Evolutionary conservation across 2,888 invertebrate species (phyloP), one percentile per base, ranked within the genome.

Genomic region (Chrysina gloriosa): DNA sequence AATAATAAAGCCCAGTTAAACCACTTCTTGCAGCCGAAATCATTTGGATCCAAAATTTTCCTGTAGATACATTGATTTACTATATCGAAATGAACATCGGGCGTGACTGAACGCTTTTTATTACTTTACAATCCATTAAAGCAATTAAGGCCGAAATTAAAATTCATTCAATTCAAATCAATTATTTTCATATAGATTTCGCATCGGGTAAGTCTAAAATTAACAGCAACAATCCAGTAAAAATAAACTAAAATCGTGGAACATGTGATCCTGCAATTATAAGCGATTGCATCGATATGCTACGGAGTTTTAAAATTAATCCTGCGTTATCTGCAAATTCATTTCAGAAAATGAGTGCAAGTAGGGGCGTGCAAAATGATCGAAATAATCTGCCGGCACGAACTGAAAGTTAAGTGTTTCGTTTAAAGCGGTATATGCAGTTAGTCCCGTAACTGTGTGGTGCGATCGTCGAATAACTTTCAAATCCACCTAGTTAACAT

Each of bases 81-180:
- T n/a, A n/a, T n/a, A n/a, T n/a, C n/a, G n/a, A n/a, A n/a, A n/a
- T n/a, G n/a, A n/a, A n/a, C n/a, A n/a, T 19, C 19, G 14, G 19
- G 6, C 42, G 14, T 42, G 19, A 42, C 42, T 42, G n/a, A n/a
- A n/a, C n/a, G n/a, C 19, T 42, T 42, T 2, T 42, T 19, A 14
- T 9, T 42, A 36, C 6, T 6, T 7, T 19, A 29, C 66, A 70
- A 67, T 23, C 61, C 61, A 42, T 61, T 61, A 61, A 61, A 45
- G 14, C 42, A 61, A 61, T 61, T 61, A 61, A 7, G 42, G 27
- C 21, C 9, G 14, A 54, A 31, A 34, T 31, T 42, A 42, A 45
- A 45, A 45, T 9, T 45, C 45, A 27, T 34, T 45, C 27, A 14
- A 42, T 45, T 61, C 42, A 45, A 42, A 42, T 16, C 52, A 27